Evolutionary conservation across 2,888 invertebrate genomes (phyloP), one percentile per base, ranked within the genome.

Genomic region (Acanthosepion esculentum): DNA sequence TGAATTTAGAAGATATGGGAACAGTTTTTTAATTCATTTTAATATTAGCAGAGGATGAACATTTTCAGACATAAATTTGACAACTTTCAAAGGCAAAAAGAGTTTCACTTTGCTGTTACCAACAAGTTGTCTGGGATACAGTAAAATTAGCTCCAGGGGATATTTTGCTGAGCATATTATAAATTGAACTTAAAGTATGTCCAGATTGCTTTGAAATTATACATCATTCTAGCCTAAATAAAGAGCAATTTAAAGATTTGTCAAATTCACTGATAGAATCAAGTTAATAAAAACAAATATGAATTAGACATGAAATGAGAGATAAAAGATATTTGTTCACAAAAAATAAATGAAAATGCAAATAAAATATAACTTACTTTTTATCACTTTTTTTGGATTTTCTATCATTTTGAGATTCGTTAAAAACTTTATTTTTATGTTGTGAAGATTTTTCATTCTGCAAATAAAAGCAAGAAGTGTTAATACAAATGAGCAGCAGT

Each of bases 361-460:
- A 78, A 33, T 78, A 78, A 78, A 78, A 33, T n/a, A 78, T 48
- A 48, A 95, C 96, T 96, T 95, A 96, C 96, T 96, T 96, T 95
- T 96, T 96, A 95, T 96, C 96, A 94, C 95, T 94, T 95, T 96
- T 96, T 95, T 96, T 96, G 64, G 95, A 95, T 95, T 95, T 96
- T 92, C 94, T 95, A 95, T 94, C 93, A 94, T 95, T 95, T 55
- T 95, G 95, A 64, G 92, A 78, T 48, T 95, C 95, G 92, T 94
- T 94, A 48, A 91, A 91, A 93, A 94, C 93, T 95, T 95, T 94
- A 93, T 91, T 93, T 94, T 95, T 94, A 48, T 48, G 64, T 94
- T 95, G 94, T 26, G 48, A 50, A 94, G 64, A 94, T 93, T 95
- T 95, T 48, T 95, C 96, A 94, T 96, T 96, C 96, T 96, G 93